Percentiles rank a stretch among this genome's conserved stretches.
Evolutionary conservation across 1,140 invertebrate genomes (phyloP).

Genomic region (Microvelia longipes): DNA sequence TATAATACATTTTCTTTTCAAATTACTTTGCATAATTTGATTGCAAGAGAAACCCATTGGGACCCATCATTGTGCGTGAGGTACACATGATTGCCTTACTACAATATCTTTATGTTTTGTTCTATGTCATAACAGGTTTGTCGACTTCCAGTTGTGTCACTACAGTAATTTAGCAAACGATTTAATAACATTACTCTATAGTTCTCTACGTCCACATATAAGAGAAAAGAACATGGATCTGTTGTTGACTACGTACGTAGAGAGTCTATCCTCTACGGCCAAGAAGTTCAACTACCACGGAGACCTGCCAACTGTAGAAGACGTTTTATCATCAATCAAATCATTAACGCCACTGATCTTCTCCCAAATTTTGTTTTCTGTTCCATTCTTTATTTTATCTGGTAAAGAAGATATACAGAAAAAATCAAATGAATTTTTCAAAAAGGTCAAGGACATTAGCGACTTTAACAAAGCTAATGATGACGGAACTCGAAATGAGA

Average conservation of each 20-base stretch:
- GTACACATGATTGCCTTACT: too few species aligned
- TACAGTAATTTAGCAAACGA: not conserved
- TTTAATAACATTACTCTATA: not conserved
- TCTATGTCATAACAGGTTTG: not conserved
- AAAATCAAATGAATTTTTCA: not conserved
- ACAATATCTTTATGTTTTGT: too few species aligned
- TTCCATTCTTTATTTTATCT: not conserved
- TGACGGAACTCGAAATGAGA: not conserved
- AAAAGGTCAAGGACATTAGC: not conserved
- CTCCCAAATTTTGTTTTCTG: not conserved
- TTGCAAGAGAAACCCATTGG: too few species aligned
- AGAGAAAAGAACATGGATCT: not conserved
- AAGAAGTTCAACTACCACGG: not conserved
- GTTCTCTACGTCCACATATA: not conserved
- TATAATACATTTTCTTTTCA: too few species aligned
- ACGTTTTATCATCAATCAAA: not conserved
- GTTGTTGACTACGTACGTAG: not conserved
- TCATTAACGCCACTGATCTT: not conserved
- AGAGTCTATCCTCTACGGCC: not conserved
- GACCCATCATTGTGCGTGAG: too few species aligned
- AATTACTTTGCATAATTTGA: too few species aligned
- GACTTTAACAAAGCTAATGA: not conserved
- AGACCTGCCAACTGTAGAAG: not conserved
- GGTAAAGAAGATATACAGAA: not conserved
- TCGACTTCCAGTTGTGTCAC: not conserved